These are phyloP conservation scores for Sebastes fasciatus DNA, from an alignment of 2,113 vertebrate species.

Conservation along the genomic window DNA sequence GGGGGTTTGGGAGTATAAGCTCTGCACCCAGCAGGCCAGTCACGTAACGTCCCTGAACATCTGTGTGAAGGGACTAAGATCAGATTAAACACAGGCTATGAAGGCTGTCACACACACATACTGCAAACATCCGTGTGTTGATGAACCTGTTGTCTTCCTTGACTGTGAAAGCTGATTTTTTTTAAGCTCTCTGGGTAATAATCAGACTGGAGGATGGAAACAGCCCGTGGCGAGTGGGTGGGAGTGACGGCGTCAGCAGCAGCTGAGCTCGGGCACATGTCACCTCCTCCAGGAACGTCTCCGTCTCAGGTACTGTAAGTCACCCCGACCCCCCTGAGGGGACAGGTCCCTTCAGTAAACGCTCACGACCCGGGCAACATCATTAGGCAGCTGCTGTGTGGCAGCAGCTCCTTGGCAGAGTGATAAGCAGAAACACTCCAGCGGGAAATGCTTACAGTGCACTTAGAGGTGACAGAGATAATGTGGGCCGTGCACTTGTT, in stretches of 20 bases:
- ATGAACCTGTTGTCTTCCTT: constrained; percentile 28
- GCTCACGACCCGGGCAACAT: constrained; percentile 63
- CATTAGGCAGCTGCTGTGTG: constrained; percentile 70
- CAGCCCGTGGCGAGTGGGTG: constrained; percentile 2
- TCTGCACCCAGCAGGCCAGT: constrained; percentile 42
- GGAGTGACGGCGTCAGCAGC: constrained; percentile 28
- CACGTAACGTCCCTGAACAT: constrained; percentile 55
- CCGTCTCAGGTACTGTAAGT: constrained; percentile 45
- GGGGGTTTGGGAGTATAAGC: constrained; percentile 46
- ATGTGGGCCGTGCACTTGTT: constrained; percentile 61
- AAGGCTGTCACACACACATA: not conserved
- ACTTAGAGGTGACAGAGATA: constrained; percentile 63
- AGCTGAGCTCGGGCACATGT: not conserved
- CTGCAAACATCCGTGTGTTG: not conserved
- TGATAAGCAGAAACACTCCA: constrained; percentile 55
- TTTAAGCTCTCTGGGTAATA: constrained; percentile 57
- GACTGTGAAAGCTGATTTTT: constrained; percentile 32
- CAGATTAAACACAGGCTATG: constrained; percentile 56
- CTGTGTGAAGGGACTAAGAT: constrained; percentile 41
- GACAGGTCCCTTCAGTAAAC: constrained; percentile 64
- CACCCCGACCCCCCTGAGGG: constrained; percentile 59
- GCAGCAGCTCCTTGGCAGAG: constrained; percentile 53
- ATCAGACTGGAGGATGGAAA: constrained; percentile 47
- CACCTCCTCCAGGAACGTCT: constrained; percentile 40
- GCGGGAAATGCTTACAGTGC: constrained; percentile 64